Evolutionary conservation across 2,113 vertebrate species (phyloP).

Genomic region (Apistogramma diplotaenia): DNA sequence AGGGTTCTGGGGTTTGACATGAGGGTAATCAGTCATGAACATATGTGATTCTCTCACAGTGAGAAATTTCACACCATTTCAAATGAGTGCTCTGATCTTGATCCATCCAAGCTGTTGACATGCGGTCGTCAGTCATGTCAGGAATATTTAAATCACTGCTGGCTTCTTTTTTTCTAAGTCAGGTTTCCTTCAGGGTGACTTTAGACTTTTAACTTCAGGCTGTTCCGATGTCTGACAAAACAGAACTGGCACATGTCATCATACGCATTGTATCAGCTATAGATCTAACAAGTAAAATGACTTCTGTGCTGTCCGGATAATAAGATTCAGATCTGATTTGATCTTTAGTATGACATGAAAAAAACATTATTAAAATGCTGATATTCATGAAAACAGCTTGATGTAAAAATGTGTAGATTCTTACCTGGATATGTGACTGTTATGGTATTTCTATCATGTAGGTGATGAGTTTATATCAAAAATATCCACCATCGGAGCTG

Average conservation of each 20-base stretch:
- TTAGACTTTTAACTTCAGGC: background rate
- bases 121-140: background rate
- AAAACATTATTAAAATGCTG: too few relatives aligned
- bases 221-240: background rate
- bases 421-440: too few relatives aligned
- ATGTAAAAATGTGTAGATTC: too few relatives aligned
- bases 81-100: background rate
- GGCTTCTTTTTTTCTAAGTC: background rate
- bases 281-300: background rate
- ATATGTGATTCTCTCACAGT: background rate
- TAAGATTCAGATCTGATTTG: background rate
- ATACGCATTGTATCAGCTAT: background rate
- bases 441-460: too few relatives aligned
- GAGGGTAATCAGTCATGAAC: background rate
- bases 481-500: background rate
- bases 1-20: constrained; percentile 9
- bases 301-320: background rate
- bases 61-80: background rate
- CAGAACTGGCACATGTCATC: background rate
- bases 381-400: too few relatives aligned
- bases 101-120: background rate
- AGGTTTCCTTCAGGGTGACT: background rate
- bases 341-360: background rate
- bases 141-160: background rate
- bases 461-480: too few relatives aligned